A percentile compares a stretch with the other conserved stretches of the same genome.
These are phyloP conservation scores for Heliothis subflexa DNA, from an alignment of 1,140 invertebrate genomes.

Conservation along the genomic window DNA sequence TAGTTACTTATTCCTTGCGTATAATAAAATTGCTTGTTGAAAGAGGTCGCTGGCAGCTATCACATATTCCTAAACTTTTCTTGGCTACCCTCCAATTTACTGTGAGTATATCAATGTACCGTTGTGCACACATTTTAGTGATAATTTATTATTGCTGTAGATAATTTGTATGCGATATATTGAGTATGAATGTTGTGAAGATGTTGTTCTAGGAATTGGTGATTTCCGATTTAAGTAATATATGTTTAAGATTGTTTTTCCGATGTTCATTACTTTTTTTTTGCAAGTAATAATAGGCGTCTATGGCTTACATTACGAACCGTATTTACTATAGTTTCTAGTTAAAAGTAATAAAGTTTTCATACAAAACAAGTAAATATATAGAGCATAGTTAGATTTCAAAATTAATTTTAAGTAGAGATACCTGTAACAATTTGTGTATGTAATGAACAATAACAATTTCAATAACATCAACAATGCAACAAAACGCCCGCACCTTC, in stretches of 20 bases:
- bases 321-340: too few species aligned
- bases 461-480: too few species aligned
- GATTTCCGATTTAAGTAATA: neutral
- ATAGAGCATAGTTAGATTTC: too few species aligned
- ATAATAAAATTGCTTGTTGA: conserved; percentile 6
- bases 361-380: too few species aligned
- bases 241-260: too few species aligned
- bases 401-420: too few species aligned
- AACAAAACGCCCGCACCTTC: too few species aligned
- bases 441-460: too few species aligned
- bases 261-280: too few species aligned
- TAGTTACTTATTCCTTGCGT: conserved; percentile 10
- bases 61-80: conserved; percentile 29
- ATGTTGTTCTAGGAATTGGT: neutral
- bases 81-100: conserved; percentile 11
- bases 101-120: conserved; percentile 26
- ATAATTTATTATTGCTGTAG: neutral
- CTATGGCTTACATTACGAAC: neutral
- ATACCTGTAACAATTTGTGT: too few species aligned
- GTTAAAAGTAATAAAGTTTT: too few species aligned
- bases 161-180: neutral
- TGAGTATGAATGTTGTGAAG: neutral
- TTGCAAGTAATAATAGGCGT: too few species aligned
- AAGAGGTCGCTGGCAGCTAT: neutral
- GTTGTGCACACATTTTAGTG: conserved; percentile 6